Base-by-base conservation (phyloP, 2,797 vertebrate species). In the Melanotaenia boesemani region DNA sequence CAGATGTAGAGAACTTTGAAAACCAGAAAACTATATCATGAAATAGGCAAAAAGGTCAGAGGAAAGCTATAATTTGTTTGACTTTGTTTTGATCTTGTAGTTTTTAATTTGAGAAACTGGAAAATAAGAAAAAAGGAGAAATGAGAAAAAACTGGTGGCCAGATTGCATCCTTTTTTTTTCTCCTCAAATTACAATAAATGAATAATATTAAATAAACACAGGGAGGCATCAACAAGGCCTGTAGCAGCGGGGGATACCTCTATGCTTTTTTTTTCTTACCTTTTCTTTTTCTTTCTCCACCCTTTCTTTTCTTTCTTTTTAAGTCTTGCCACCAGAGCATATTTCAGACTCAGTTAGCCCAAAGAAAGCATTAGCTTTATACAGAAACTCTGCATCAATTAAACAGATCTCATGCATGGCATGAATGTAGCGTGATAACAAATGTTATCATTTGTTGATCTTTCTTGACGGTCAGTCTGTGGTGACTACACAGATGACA, bases 191-290 rank as follows among this genome's bases (percentile, higher is more conserved):
- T 13, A 41, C 12, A 41, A 41, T 41, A 41, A 41, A 16, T 41
- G 5, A 15, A 41, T 41, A 41, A 41, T 13, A 41, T 44, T 68
- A 71, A 83, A 83, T 46, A 36, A 71, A 81, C 28, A 76, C 26
- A 32, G 20, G 16, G 20, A 72, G 68, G 46, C 76, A 64, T 77
- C 74, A 66, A 64, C 48, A 52, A 62, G 80, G 77, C 62, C 63
- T 28, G 9, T 28, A 39, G 72, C 65, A 59, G 41, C 59, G 9
- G 44, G 44, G 18, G 18, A 8, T 8, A 18, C 7, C 41, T 46
- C 18, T 1, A 22, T 44, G 63, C 2, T n/a, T n/a, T n/a, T n/a
- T n/a, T 7, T 24, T 70, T 67, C 75, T 52, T 55, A 44, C 67
- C 58, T 71, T 81, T 76, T 81, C 65, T 76, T 78, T 22, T n/a